Conservation (phyloP, 2,888 invertebrate species). For the Acrocera orbiculus region DNA sequence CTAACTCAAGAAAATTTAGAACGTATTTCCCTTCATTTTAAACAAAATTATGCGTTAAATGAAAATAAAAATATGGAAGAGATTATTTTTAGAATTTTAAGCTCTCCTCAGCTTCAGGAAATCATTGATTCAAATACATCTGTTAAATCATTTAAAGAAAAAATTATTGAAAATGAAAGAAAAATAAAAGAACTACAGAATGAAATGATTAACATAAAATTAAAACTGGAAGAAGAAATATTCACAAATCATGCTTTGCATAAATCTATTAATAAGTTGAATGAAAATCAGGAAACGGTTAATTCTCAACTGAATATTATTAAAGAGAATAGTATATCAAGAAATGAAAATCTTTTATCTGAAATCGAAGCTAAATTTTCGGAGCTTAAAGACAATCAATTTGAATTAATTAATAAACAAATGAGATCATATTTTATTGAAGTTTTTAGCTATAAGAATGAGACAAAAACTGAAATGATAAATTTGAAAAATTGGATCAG, state of each 20-base stretch:
- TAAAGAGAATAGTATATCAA: no score
- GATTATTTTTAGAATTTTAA: slow-evolving; percentile 25
- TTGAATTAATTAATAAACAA: slow-evolving; percentile 36
- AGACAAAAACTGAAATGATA: slow-evolving; percentile 30
- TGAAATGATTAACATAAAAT: slow-evolving; percentile 38
- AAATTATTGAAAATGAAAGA: slow-evolving; percentile 24
- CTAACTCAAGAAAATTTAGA: slow-evolving; percentile 26
- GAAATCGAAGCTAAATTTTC: slow-evolving; percentile 23
- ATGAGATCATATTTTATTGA: slow-evolving; percentile 38
- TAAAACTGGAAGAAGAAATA: slow-evolving; percentile 35
- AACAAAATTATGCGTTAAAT: slow-evolving; percentile 19
- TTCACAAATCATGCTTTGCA: slow-evolving; percentile 26
- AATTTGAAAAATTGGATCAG: slow-evolving; percentile 41
- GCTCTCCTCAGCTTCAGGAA: slow-evolving; percentile 19
- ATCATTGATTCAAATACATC: slow-evolving; percentile 21
- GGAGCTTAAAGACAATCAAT: slow-evolving; percentile 27
- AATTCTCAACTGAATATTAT: no score
- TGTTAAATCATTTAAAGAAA: no score
- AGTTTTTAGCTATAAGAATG: slow-evolving; percentile 33
- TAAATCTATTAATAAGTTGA: slow-evolving; percentile 21
- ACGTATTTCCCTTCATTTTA: slow-evolving; percentile 25
- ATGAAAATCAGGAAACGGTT: no score
- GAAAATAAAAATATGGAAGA: slow-evolving; percentile 25
- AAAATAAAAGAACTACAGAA: slow-evolving; percentile 36
- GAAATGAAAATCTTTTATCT: slow-evolving; percentile 19